These are phyloP conservation scores for Aldrovandia affinis DNA, from an alignment of 2,797 vertebrate genomes.

Conservation along the genomic window DNA sequence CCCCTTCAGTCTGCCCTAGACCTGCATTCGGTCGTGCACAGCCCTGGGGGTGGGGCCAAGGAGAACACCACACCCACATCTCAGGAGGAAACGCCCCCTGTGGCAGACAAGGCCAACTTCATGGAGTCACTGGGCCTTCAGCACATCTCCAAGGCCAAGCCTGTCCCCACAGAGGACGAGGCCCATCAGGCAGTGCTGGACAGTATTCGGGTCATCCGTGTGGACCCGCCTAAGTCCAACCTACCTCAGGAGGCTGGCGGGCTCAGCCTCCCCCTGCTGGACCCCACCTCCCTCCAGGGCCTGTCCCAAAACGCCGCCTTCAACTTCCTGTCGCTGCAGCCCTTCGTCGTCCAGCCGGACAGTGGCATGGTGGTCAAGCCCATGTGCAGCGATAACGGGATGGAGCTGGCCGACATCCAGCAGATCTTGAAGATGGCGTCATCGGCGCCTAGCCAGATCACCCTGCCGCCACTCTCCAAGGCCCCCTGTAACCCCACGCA, in stretches of 20 bases:
- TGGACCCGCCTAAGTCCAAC: conserved; percentile 83
- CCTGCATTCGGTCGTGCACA: conserved; percentile 77
- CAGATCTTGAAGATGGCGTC: conserved; percentile 94
- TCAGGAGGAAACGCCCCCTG: conserved; percentile 43
- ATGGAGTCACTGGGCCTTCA: conserved; percentile 87
- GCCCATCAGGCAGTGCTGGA: conserved; percentile 80
- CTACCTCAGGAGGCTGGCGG: conserved; percentile 86
- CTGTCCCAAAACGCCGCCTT: conserved; percentile 78
- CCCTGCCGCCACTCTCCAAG: conserved; percentile 72
- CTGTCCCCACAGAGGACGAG: conserved; percentile 74
- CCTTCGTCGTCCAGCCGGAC: conserved; percentile 89
- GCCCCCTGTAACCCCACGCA: conserved; percentile 42
- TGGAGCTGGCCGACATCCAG: conserved; percentile 93
- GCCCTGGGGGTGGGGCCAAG: conserved; percentile 5
- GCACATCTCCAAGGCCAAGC: conserved; percentile 80
- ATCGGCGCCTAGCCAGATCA: conserved; percentile 82
- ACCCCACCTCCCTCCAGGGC: conserved; percentile 76
- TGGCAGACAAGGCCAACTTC: conserved; percentile 79
- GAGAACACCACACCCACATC: background rate
- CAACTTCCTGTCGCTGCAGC: conserved; percentile 87
- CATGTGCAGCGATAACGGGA: conserved; percentile 75
- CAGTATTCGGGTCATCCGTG: conserved; percentile 86
- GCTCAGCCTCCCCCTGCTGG: conserved; percentile 80
- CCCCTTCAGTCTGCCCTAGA: conserved; percentile 86
- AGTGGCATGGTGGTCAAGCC: conserved; percentile 87